Evolutionary conservation across 2,888 invertebrate species (phyloP), one percentile per base, ranked within the genome.

Genomic region (Sarcophaga caerulescens): DNA sequence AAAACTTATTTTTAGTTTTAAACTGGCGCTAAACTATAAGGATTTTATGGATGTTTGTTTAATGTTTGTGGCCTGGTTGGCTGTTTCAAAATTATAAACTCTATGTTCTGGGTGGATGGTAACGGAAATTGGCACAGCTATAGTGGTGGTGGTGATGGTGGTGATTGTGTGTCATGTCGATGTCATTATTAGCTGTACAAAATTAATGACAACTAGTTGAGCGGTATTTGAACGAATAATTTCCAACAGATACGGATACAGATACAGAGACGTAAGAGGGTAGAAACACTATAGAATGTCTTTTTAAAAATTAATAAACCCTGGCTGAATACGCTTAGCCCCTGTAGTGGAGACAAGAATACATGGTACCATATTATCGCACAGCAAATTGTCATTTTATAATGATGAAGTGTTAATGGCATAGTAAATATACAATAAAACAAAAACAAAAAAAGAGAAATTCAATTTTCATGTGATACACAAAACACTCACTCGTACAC

Each of bases 141-240:
- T 60, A n/a, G n/a, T 21, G 44, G 17, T n/a, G 44, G n/a, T 23
- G 60, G 12, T 57, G 5, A 23, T 35, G 69, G 35, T 35, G 35
- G 6, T 35, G 35, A 1, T 35, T 35, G 35, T 35, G 57, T 76
- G 80, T 73, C 23, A 69, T n/a, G n/a, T 78, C 69, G 65, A 81
- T 83, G 83, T 75, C 83, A 86, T 86, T 83, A 86, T 81, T 83
- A 83, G 77, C 81, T 77, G 68, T 84, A 75, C 77, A 86, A 84
- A 84, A 84, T 86, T 86, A 86, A 86, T 84, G 84, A 78, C 81
- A 74, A 81, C 70, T 52, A 73, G 70, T 62, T 59, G 65, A 75
- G 19, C 63, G 62, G 6, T 65, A 11, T 52, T 35, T 47, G 17
- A 35, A 47, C 47, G 11, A 47, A 47, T 14, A 0, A 14, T 11